phyloP scores from a whole-genome alignment of 2,113 vertebrate genomes.

The Scatophagus argus region DNA sequence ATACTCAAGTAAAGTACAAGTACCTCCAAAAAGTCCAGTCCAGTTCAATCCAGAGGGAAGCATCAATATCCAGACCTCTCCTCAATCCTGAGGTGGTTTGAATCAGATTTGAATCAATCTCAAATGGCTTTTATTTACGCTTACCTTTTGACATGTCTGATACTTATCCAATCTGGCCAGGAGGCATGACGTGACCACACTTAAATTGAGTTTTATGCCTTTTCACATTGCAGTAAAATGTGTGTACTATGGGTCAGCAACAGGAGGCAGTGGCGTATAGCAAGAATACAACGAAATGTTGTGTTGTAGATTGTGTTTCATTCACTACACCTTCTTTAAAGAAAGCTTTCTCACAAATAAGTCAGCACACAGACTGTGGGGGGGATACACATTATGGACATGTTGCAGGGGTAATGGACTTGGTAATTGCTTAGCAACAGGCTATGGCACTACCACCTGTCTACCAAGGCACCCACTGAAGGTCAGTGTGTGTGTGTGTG shows the following conservation, averaged over 20 bases:
- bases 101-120: neutral
- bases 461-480: slow-evolving; percentile 72
- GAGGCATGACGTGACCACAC: neutral
- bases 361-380: slow-evolving; percentile 14
- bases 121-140: neutral
- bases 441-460: slow-evolving; percentile 74
- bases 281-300: slow-evolving; percentile 16
- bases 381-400: slow-evolving; percentile 47
- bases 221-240: neutral
- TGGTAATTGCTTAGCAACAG: slow-evolving; percentile 82
- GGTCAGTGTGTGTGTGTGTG: slow-evolving; percentile 56
- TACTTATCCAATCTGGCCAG: neutral
- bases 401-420: slow-evolving; percentile 77
- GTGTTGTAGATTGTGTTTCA: neutral
- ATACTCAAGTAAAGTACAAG: too few relatives aligned
- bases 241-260: slow-evolving; percentile 7
- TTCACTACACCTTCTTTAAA: slow-evolving; percentile 34
- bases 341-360: slow-evolving; percentile 22
- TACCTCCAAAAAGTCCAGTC: too few relatives aligned
- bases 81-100: neutral
- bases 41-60: neutral
- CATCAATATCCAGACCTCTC: slow-evolving; percentile 14
- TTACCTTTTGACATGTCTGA: neutral
- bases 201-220: slow-evolving; percentile 3
- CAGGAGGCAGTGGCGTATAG: slow-evolving; percentile 20